These are phyloP conservation scores for Antheraea mylitta DNA, from an alignment of 1,140 invertebrate species.

Conservation along the genomic window DNA sequence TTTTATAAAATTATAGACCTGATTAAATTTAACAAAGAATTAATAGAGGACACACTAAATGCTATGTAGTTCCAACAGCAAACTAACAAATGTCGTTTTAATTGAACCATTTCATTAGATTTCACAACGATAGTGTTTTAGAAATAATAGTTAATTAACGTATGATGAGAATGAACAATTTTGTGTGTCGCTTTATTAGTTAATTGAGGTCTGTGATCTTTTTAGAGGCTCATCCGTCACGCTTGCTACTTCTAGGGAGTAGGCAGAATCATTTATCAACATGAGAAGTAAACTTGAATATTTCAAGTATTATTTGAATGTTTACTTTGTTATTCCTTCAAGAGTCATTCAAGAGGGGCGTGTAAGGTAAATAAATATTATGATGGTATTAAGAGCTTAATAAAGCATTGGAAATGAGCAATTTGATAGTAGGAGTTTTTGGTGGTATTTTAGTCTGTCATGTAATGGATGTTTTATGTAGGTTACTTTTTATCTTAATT, in stretches of 20 bases:
- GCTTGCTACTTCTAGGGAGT: background rate
- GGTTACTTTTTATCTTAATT: no score
- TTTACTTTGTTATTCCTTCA: no score
- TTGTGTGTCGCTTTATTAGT: conserved; percentile 2
- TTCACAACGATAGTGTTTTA: background rate
- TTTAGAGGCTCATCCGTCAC: background rate
- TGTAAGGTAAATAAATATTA: no score
- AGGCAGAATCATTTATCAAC: background rate
- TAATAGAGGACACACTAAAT: background rate
- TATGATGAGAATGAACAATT: background rate
- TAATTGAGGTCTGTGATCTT: conserved; percentile 4
- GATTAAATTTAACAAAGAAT: no score
- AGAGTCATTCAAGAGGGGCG: no score
- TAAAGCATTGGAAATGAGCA: no score
- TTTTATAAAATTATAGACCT: no score
- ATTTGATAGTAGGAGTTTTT: no score
- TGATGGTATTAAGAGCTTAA: no score
- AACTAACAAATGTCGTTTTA: background rate
- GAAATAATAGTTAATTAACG: conserved; percentile 5
- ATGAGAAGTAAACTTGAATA: background rate
- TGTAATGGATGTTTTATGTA: no score
- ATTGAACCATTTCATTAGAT: background rate
- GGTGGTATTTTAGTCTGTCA: no score
- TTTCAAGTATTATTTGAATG: no score
- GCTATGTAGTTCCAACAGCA: background rate